These are phyloP conservation scores for Lophius piscatorius DNA, from an alignment of 2,113 vertebrate genomes.

Conservation along the genomic window DNA sequence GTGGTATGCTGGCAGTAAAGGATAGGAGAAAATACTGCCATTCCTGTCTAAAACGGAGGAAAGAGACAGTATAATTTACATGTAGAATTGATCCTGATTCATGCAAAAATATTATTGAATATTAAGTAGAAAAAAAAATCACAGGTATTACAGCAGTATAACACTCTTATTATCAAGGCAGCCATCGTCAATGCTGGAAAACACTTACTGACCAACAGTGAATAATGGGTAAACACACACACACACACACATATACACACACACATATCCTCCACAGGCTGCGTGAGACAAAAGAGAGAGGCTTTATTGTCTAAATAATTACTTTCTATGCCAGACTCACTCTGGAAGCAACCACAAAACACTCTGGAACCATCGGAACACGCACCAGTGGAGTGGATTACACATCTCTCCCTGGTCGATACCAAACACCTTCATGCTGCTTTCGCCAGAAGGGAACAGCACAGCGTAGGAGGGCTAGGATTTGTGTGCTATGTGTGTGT, in stretches of 20 bases:
- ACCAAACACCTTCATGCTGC: slow-evolving; percentile 47
- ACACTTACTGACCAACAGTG: slow-evolving; percentile 2
- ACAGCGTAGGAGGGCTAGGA: slow-evolving; percentile 4
- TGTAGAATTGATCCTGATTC: slow-evolving; percentile 21
- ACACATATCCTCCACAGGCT: neutral
- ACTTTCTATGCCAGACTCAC: slow-evolving; percentile 44
- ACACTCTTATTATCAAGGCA: slow-evolving; percentile 13
- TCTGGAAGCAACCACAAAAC: slow-evolving; percentile 43
- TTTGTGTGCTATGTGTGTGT: slow-evolving; percentile 2
- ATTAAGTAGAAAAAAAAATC: too few species aligned
- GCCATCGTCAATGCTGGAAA: slow-evolving; percentile 3
- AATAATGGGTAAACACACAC: neutral
- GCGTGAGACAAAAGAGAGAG: slow-evolving; percentile 37
- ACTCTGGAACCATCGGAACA: slow-evolving; percentile 39
- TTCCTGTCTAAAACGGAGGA: slow-evolving; percentile 2
- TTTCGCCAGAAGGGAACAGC: slow-evolving; percentile 47
- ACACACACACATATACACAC: too few species aligned
- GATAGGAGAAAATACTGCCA: neutral
- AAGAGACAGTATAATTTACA: slow-evolving; percentile 8
- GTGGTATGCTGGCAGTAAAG: neutral
- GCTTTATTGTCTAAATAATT: slow-evolving; percentile 63
- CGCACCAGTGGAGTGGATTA: slow-evolving; percentile 60
- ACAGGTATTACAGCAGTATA: slow-evolving; percentile 6
- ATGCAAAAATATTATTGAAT: slow-evolving; percentile 34
- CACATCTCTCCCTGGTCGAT: slow-evolving; percentile 45